Evolutionary conservation across 2,888 invertebrate genomes (phyloP), one percentile per base, ranked within the genome.

Genomic region (Sceliomorpha sp.): DNA sequence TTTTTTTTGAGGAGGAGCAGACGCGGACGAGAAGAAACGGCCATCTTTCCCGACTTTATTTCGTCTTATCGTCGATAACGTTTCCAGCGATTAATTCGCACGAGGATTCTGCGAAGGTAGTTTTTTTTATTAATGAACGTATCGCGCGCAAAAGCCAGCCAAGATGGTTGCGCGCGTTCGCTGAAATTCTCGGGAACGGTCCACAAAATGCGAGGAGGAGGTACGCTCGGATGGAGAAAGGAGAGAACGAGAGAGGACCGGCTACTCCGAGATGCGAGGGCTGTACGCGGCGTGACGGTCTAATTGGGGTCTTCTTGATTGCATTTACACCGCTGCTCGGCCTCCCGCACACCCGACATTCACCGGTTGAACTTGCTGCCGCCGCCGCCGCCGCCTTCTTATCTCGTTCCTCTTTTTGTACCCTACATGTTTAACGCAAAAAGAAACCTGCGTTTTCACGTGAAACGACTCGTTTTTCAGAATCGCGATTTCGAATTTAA

Each of bases 271-370:
- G 82, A 84, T 84, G 10, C 31, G 84, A 84, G 78, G 82, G 82
- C 83, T 84, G 82, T 79, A 80, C 5, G 20, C 84, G 80, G 78
- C 83, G 84, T 84, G 84, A 84, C 84, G 84, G 84, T 84, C 82
- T 84, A 84, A 84, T 84, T 84, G 83, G 83, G 84, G 84, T 79
- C 81, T 83, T 82, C 84, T 84, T 84, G 84, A 84, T 84, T 84
- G 82, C 84, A 84, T 84, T 84, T 84, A 84, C 84, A 84, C 84
- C 84, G 83, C 75, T 72, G 76, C 74, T 68, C 77, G 66, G 79
- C 80, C 80, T 79, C 79, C 80, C 66, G 80, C 77, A 76, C 75
- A 68, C 70, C 71, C 60, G 66, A 68, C 68, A 71, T 69, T 72
- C 68, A 72, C 70, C 17, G 37, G 15, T 15, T 12, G 37, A 37